A percentile compares a stretch with the other conserved stretches of the same genome.
These are phyloP conservation scores for Melanotaenia pygmaea DNA, from an alignment of 2,797 vertebrate species.

Conservation along the genomic window DNA sequence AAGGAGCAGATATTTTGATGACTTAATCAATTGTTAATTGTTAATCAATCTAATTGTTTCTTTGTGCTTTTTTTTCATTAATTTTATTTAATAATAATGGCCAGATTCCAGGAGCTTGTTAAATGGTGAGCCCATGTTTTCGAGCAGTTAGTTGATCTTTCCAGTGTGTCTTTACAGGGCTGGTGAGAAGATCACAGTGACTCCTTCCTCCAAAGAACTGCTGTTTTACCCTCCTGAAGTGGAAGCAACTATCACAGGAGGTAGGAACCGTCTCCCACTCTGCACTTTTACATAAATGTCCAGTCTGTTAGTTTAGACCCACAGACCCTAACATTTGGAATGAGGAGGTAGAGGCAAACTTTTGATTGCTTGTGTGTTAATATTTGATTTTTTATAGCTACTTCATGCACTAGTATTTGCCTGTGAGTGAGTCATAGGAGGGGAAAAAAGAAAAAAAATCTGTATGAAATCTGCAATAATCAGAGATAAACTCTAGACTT, in stretches of 20 bases:
- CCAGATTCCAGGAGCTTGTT: background rate
- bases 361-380: background rate
- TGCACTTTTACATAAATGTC: background rate
- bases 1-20: background rate
- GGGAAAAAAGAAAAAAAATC: background rate
- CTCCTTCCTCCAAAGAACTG: slow-evolving; percentile 94
- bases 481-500: background rate
- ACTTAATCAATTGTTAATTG: background rate
- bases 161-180: slow-evolving; percentile 79
- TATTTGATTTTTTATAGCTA: background rate
- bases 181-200: slow-evolving; percentile 96
- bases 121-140: background rate
- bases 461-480: background rate
- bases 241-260: slow-evolving; percentile 93
- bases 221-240: slow-evolving; percentile 96
- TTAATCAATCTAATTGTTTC: no score
- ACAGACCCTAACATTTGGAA: background rate
- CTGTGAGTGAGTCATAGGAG: background rate
- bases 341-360: background rate
- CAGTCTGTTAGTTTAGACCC: background rate
- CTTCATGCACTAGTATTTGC: background rate
- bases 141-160: slow-evolving; percentile 5
- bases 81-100: background rate
- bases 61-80: no score
- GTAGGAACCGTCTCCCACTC: slow-evolving; percentile 66